Percentiles rank a stretch among this genome's conserved stretches.
Conservation (phyloP, 2,113 vertebrate species). For the Caracal caracal region DNA sequence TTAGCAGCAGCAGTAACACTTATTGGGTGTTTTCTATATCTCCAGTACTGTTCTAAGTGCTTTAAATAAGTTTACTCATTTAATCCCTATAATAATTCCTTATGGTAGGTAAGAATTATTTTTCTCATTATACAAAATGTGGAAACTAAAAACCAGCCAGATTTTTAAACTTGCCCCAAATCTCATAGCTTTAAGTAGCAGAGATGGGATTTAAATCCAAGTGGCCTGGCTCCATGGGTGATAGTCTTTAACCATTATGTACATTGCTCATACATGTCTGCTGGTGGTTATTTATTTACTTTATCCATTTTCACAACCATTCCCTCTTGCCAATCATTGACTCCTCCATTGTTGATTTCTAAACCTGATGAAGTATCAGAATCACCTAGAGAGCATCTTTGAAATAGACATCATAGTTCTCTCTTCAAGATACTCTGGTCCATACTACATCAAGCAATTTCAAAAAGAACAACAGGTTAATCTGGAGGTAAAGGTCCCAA, state of each 20-base stretch:
- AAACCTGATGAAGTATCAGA: neutral
- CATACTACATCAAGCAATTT: neutral
- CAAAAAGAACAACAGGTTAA: neutral
- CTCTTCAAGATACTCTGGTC: neutral
- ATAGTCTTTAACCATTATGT: neutral
- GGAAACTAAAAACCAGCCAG: neutral
- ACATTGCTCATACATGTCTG: neutral
- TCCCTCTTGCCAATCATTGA: neutral
- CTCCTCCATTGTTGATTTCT: neutral
- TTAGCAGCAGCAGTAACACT: neutral
- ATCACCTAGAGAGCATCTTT: neutral
- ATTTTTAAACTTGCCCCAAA: neutral
- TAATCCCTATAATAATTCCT: neutral
- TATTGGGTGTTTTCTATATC: neutral
- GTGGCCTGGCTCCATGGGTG: neutral
- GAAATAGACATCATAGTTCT: neutral
- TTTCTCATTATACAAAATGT: conserved; percentile 17
- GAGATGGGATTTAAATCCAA: neutral
- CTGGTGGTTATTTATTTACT: neutral
- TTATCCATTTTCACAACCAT: neutral
- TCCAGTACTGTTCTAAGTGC: neutral
- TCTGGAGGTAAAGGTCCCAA: neutral
- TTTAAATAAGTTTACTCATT: neutral
- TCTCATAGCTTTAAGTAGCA: neutral
- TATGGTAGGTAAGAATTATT: neutral